phyloP scores from a whole-genome alignment of 2,113 vertebrate species.

The Ornithorhynchus anatinus region DNA sequence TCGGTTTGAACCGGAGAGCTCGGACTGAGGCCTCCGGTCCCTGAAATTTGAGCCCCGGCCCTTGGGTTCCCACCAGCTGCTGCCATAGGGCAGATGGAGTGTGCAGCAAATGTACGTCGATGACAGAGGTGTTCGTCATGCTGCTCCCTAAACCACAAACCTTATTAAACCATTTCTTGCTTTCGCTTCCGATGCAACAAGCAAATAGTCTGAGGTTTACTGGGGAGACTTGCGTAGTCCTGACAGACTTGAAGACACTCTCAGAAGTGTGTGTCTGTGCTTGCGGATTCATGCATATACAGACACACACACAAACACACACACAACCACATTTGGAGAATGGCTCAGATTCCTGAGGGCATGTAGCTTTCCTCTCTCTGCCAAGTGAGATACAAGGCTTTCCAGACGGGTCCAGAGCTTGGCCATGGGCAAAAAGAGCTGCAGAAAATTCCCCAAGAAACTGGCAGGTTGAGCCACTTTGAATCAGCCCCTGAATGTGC shows the following conservation, averaged over 20 bases:
- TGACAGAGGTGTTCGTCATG: neutral
- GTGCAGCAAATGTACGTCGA: neutral
- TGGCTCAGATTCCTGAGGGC: neutral
- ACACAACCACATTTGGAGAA: neutral
- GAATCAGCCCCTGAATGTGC: neutral
- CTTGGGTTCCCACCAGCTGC: neutral
- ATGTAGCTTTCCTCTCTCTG: neutral
- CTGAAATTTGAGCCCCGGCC: conserved; percentile 3
- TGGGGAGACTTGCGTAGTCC: too few relatives aligned
- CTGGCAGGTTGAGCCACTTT: neutral
- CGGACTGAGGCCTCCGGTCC: too few relatives aligned
- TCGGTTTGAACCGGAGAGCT: too few relatives aligned
- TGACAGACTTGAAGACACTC: too few relatives aligned
- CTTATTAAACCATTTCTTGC: neutral
- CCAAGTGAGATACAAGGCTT: conserved; percentile 1
- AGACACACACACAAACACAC: neutral
- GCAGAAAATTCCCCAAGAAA: neutral
- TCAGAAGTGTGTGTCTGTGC: too few relatives aligned
- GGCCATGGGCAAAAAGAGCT: neutral
- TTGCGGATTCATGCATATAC: neutral
- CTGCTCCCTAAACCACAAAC: neutral
- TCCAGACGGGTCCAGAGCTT: neutral
- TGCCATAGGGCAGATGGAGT: neutral
- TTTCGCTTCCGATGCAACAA: neutral
- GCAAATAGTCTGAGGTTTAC: neutral